Base-by-base conservation (phyloP, 2,113 vertebrate genomes). In the Chloropsis hardwickii region DNA sequence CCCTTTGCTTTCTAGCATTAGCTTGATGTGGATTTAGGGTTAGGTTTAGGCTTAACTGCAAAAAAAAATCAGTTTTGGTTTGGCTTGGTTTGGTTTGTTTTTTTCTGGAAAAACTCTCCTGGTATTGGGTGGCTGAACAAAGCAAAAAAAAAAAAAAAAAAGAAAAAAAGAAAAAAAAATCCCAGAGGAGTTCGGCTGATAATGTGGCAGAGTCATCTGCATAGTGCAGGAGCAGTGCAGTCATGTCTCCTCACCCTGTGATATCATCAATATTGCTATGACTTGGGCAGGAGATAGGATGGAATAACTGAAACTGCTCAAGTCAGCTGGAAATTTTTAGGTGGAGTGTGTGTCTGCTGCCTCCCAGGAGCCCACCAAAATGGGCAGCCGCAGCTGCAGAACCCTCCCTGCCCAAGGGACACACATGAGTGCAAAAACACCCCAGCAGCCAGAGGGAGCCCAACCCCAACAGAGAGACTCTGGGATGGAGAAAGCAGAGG, bases 211-310 rank as follows among this genome's bases (percentile, higher is more conserved):
- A 91, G 54, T 90, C 53, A 86, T 88, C 54, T 94, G 66, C 74
- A 10, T 29, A 76, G 77, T 76, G 91, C 39, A 37, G 86, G 57
- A 89, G 29, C 12, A 4, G 21, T 1, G 62, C 78, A 93, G 74
- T 93, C 92, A 78, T 83, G 84, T 91, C 62, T 88, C 92, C 62
- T 74, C 64, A 28, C 47, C 39, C 76, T 50, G 54, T 0, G 42
- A 93, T 95, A 94, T 23, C 64, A 93, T 93, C 93, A 62, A 71
- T 93, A 56, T 60, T n/a, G 85, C 74, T 88, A 92, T 94, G 96
- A 96, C 79, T 96, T 86, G 60, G 50, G 88, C 79, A 90, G 90
- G 81, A 91, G 67, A 91, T 23, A 58, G 79, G 92, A 54, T 92
- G 92, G 94, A 93, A 94, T 94, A 85, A 88, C 37, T 12, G 6